These are phyloP conservation scores for Proisotoma minuta DNA, from an alignment of 2,888 invertebrate species.

Conservation along the genomic window DNA sequence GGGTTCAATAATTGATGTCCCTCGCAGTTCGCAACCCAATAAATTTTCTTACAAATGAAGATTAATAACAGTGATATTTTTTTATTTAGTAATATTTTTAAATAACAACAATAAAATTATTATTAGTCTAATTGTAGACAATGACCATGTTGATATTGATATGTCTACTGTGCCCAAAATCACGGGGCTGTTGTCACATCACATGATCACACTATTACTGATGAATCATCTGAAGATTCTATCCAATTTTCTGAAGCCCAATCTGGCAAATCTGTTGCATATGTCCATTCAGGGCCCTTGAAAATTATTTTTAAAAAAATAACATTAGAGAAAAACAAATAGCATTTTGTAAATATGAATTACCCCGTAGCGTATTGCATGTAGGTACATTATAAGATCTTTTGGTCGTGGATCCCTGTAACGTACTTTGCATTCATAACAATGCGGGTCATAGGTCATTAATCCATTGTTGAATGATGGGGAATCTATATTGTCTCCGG, in stretches of 20 bases:
- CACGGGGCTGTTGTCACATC: too few relatives aligned
- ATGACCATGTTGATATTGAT: too few relatives aligned
- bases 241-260: conserved; percentile 87
- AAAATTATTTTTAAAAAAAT: conserved; percentile 49
- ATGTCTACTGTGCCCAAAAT: too few relatives aligned
- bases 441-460: conserved; percentile 75
- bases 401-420: conserved; percentile 86
- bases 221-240: too few relatives aligned
- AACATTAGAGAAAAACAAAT: conserved; percentile 20
- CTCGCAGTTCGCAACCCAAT: too few relatives aligned
- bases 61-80: too few relatives aligned
- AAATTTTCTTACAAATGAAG: too few relatives aligned
- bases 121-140: too few relatives aligned
- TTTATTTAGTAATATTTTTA: too few relatives aligned
- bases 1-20: too few relatives aligned
- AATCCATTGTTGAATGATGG: conserved; percentile 62
- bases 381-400: conserved; percentile 91
- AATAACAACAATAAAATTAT: too few relatives aligned
- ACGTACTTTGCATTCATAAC: conserved; percentile 86
- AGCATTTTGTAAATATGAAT: conserved; percentile 40
- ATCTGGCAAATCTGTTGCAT: conserved; percentile 69
- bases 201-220: too few relatives aligned
- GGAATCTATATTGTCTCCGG: conserved; percentile 8
- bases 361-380: conserved; percentile 89
- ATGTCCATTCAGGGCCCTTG: conserved; percentile 91